Percentiles rank a stretch among this genome's conserved stretches.
Evolutionary conservation across 2,797 vertebrate genomes (phyloP).

Genomic region (Sebastes glaucus): DNA sequence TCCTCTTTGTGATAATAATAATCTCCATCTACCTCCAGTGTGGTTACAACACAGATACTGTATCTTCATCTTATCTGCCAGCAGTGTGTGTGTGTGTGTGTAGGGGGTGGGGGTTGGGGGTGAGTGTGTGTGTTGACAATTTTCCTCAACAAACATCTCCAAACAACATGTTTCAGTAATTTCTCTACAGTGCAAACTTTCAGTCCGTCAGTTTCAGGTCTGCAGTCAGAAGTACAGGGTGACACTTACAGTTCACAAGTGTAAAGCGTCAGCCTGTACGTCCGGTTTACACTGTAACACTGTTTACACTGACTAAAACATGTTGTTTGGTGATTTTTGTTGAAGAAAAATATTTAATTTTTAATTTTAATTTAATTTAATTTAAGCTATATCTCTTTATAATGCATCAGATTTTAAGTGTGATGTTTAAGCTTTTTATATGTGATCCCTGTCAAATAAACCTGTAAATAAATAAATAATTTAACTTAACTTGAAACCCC

Average conservation of each 20-base stretch:
- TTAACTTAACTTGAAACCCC: background rate
- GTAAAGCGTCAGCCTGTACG: background rate
- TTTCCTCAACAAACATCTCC: slow-evolving; percentile 11
- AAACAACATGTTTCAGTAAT: slow-evolving; percentile 20
- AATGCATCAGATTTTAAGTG: no score
- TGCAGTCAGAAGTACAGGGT: background rate
- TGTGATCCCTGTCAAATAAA: no score
- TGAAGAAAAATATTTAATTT: no score
- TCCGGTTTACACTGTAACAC: no score
- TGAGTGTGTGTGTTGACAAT: background rate
- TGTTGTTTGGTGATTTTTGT: no score
- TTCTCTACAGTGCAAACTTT: background rate
- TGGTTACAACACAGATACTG: slow-evolving; percentile 54
- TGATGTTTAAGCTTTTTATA: no score
- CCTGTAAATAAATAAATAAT: no score
- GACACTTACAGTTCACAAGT: background rate
- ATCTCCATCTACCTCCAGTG: slow-evolving; percentile 47
- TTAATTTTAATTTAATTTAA: no score
- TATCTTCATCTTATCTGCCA: slow-evolving; percentile 75
- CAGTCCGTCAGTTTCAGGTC: slow-evolving; percentile 12
- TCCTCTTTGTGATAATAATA: slow-evolving; percentile 52
- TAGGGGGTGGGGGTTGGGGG: background rate
- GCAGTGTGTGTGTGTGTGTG: background rate
- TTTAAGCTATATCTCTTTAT: no score
- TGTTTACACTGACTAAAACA: no score